Evolutionary conservation across 2,797 vertebrate species (phyloP), one percentile per base, ranked within the genome.

Genomic region (Sandelia bainsii): DNA sequence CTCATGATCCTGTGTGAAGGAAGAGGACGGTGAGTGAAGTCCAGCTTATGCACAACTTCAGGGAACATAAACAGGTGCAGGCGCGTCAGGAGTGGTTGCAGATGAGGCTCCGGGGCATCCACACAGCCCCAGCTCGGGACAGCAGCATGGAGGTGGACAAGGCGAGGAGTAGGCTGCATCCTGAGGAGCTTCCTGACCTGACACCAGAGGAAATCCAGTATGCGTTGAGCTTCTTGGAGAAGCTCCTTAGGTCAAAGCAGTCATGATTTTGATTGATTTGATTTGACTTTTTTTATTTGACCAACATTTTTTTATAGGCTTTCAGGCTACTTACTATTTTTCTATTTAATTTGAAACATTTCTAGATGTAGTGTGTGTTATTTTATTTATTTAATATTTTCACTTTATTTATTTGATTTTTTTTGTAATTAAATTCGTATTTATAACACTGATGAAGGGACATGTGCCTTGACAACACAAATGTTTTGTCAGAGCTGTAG

Each of bases 11-110:
- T 29, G 68, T 22, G 9, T 56, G 34, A 82, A 98, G 98, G 63
- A 98, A 94, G 69, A 90, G 97, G 82, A 93, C 97, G 0, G 95
- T 99, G 68, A 96, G 96, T 34, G 98, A 99, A 86, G 95, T 98
- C 79, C 97, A 99, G 82, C 64, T 98, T 20, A 99, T 99, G 98
- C 97, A 99, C 73, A 93, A 97, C 72, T 80, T 95, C 3, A 92
- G 96, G 8, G 94, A 96, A 63, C 95, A 95, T 25, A 92, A 94
- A 78, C 95, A 95, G 66, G 50, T 92, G 0, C 72, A 95, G 90
- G 94, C 96, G 82, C 94, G 98, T 3, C 92, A 95, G 74, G 95
- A 96, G 44, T 99, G 97, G 98, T 94, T 99, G 12, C 94, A 94
- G 83, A 92, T 91, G 90, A 94, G 95, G 72, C 90, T 99, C 60